Evolutionary conservation across 1,140 invertebrate genomes (phyloP), one percentile per base, ranked within the genome.

Genomic region (Aphidius gifuensis): DNA sequence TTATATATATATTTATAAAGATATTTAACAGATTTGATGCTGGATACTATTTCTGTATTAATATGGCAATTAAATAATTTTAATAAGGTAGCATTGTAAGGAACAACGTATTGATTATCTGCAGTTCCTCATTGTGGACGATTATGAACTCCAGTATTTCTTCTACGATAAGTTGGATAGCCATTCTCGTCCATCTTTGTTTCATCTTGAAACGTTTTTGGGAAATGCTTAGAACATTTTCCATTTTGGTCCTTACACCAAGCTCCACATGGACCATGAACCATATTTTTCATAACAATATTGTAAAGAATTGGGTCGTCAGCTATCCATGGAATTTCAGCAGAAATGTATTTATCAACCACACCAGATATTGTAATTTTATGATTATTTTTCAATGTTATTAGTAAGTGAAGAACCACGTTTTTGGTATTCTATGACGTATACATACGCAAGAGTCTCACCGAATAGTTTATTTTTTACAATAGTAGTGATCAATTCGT

Each of bases 261-360:
- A 56, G 55, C 38, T 57, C 78, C 69, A 68, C 73, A 76, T 51
- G 74, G 75, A 48, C 68, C 69, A 67, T 76, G 73, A 45, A 67
- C 64, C 65, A 67, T 68, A 47, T 64, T 67, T 64, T 51, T 47
- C 58, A 62, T 67, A 32, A 62, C 49, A 11, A 64, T 60, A 9
- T 55, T 11, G 40, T 53, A 48, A 2, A 64, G 51, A 11, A 51
- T 32, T 48, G 47, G 46, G 55, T 69, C 54, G 11, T 55, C 21
- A 54, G 56, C 32, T 60, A 53, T n/a, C 50, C 60, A 45, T 54
- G 68, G 68, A 50, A 66, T 54, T 59, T 66, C 66, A 60, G 63
- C 64, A 40, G 49, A 61, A 50, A 66, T 64, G 46, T 59, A 60
- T 61, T 68, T 57, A 55, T 65, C 56, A 51, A 65, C 43, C 16